A percentile compares a stretch with the other conserved stretches of the same genome.
phyloP scores from a whole-genome alignment of 2,888 invertebrate species.

The Disparrhopalites patrizii region DNA sequence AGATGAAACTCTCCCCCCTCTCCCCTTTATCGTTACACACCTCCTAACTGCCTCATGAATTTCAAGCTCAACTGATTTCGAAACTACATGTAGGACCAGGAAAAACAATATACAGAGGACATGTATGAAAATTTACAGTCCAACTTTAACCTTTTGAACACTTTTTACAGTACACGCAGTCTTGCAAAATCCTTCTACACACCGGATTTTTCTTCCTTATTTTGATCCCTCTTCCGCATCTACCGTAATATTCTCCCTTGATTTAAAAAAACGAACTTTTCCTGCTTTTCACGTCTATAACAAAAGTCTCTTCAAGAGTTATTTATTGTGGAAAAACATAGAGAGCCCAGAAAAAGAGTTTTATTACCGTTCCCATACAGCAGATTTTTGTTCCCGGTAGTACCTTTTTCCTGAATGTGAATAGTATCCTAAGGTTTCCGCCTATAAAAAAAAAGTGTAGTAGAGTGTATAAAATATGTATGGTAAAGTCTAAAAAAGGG shows the following conservation, averaged over 20 bases:
- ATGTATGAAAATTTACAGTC: neutral
- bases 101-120: too few relatives aligned
- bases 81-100: too few relatives aligned
- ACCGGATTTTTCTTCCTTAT: too few relatives aligned
- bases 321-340: too few relatives aligned
- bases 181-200: too few relatives aligned
- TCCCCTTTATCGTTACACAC: neutral
- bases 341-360: too few relatives aligned
- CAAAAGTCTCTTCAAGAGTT: too few relatives aligned
- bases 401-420: neutral
- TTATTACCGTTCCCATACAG: neutral
- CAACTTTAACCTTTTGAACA: neutral
- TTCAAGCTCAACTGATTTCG: neutral
- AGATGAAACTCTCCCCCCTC: neutral
- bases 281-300: too few relatives aligned
- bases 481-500: slow-evolving; percentile 7
- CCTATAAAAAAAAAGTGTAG: neutral
- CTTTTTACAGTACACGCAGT: neutral
- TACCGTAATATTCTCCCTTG: too few relatives aligned
- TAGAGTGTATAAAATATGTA: neutral
- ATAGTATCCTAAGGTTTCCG: too few relatives aligned
- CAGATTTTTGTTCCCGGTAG: neutral
- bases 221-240: too few relatives aligned
- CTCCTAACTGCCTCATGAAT: slow-evolving; percentile 5
- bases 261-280: too few relatives aligned